Base-by-base conservation (phyloP, 2,888 invertebrate genomes). In the Caenorhabditis panamensis region DNA sequence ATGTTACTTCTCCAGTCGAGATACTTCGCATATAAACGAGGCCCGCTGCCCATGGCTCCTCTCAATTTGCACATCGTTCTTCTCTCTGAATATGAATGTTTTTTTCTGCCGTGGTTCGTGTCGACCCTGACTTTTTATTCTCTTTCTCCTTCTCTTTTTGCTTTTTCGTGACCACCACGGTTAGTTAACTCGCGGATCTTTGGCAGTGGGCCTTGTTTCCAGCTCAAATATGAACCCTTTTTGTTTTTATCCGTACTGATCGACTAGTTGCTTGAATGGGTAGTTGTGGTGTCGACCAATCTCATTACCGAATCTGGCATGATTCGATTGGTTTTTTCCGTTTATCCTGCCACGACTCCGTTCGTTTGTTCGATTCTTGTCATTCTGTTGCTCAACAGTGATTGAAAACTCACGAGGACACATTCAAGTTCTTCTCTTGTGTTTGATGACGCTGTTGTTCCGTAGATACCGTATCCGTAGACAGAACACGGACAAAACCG, bases 1-100 rank as follows among this genome's bases (percentile, higher is more conserved):
- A 71, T 71, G 62, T 71, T 71, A 71, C 62, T 47, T 61, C 54
- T 56, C 44, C 11, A 13, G 31, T 69, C 69, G 54, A 54, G 54
- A 62, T 73, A 66, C 59, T 73, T 73, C 59, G 64, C 64, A 73
- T 66, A 73, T 66, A 73, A 73, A 73, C 66, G 64, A 66, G 41
- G 56, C 54, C 18, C 18, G 41, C n/a, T 36, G 64, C 20, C 31
- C 36, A n/a, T n/a, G 31, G 24, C 36, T 67, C 44, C 18, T 58
- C 59, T 53, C 75, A 66, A 75, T 61, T 75, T 66, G 64, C 64
- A 64, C 67, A 67, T 68, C 68, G 68, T 67, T 68, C 56, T 63
- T 18, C 63, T 67, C 26, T 44, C 36, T 31, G 58, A 69, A 69
- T 71, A 78, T 71, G 64, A 71, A 71, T 64, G 51, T 78, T 67